phyloP scores from a whole-genome alignment of 2,797 vertebrate genomes.

The Microchirus variegatus region DNA sequence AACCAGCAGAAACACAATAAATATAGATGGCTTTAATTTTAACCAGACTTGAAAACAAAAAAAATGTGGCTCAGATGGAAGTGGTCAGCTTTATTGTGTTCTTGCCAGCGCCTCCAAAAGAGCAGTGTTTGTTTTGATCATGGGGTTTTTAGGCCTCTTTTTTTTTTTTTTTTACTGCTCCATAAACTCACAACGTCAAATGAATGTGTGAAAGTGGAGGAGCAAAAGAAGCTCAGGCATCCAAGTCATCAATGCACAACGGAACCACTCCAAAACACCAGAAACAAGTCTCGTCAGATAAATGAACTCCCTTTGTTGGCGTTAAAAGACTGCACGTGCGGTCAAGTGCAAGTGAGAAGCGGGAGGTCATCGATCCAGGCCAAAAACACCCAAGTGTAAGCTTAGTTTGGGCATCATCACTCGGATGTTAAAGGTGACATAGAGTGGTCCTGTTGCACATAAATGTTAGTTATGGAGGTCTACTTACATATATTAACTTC shows the following conservation, averaged over 20 bases:
- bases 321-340: slow-evolving; percentile 16
- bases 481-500: too few species aligned
- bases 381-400: slow-evolving; percentile 24
- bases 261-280: slow-evolving; percentile 5
- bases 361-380: slow-evolving; percentile 6
- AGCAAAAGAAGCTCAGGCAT: slow-evolving; percentile 4
- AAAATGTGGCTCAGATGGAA: slow-evolving; percentile 20
- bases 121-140: slow-evolving; percentile 36
- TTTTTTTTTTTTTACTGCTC: slow-evolving; percentile 52
- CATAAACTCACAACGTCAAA: slow-evolving; percentile 43
- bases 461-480: too few species aligned
- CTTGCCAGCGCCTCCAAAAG: not conserved
- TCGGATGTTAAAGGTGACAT: too few species aligned
- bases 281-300: not conserved
- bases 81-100: slow-evolving; percentile 20
- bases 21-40: slow-evolving; percentile 8
- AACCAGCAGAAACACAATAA: not conserved
- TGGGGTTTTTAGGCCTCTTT: slow-evolving; percentile 22
- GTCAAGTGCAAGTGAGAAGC: slow-evolving; percentile 19
- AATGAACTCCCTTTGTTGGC: slow-evolving; percentile 10
- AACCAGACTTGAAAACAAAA: slow-evolving; percentile 11
- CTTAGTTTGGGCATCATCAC: not conserved
- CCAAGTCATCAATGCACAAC: slow-evolving; percentile 14
- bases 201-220: slow-evolving; percentile 34
- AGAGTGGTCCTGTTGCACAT: too few species aligned